phyloP scores from a whole-genome alignment of 1,140 invertebrate genomes.

The Artemia franciscana region DNA sequence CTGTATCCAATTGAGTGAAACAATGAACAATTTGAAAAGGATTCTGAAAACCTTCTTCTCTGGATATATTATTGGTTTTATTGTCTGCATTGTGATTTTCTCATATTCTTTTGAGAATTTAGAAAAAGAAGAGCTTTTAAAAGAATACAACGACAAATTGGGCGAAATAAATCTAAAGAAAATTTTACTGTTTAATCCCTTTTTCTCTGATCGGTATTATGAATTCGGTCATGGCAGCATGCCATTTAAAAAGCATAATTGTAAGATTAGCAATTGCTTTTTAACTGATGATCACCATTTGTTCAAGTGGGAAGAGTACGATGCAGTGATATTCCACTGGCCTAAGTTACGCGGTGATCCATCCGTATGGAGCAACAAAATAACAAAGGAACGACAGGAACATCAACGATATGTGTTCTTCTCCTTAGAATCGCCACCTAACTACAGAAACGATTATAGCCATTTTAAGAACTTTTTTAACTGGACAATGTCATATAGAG shows the following conservation, averaged over 20 bases:
- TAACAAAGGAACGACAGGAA: not conserved
- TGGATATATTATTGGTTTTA: too few relatives aligned
- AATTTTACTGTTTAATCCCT: not conserved
- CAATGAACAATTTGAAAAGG: too few relatives aligned
- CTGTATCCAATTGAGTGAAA: too few relatives aligned
- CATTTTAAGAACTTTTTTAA: slow-evolving; percentile 18
- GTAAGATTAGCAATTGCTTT: slow-evolving; percentile 5
- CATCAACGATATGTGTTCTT: slow-evolving; percentile 13
- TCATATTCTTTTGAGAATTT: too few relatives aligned
- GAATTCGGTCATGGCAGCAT: slow-evolving; percentile 3
- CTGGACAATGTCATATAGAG: slow-evolving; percentile 24
- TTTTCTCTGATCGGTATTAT: not conserved
- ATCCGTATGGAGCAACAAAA: not conserved
- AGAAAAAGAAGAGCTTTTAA: not conserved
- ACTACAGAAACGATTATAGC: not conserved
- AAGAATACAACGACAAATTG: not conserved
- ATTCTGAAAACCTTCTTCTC: too few relatives aligned
- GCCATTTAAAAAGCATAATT: slow-evolving; percentile 3
- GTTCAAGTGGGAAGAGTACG: slow-evolving; percentile 4
- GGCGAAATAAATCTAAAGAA: not conserved
- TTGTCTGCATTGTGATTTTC: too few relatives aligned
- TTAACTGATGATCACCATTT: slow-evolving; percentile 6
- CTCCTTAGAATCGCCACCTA: slow-evolving; percentile 11
- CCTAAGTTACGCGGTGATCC: slow-evolving; percentile 1
- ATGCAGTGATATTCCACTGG: slow-evolving; percentile 13